Conservation (phyloP, 2,888 invertebrate species). For the Panopea generosa region DNA sequence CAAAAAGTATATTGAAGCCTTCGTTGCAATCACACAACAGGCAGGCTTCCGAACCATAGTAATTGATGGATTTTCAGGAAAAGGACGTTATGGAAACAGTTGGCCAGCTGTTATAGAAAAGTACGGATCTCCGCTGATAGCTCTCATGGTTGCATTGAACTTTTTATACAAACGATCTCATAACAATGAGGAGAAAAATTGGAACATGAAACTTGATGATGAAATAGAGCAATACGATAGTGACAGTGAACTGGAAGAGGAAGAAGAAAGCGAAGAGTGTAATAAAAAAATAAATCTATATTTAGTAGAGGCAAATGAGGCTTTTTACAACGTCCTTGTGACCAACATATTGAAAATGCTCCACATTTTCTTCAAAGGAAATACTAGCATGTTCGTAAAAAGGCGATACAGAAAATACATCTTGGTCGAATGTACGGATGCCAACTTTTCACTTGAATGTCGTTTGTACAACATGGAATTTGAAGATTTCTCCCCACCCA, state of each 20-base stretch:
- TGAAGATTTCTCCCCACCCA: neutral
- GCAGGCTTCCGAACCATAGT: neutral
- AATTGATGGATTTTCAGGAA: slow-evolving; percentile 24
- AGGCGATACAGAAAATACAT: too few species aligned
- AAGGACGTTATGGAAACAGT: slow-evolving; percentile 11
- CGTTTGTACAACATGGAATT: neutral
- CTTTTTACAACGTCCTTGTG: too few species aligned
- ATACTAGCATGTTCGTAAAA: too few species aligned
- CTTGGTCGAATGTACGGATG: neutral
- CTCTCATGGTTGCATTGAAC: slow-evolving; percentile 14
- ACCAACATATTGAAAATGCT: too few species aligned
- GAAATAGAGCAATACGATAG: too few species aligned
- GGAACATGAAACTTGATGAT: neutral
- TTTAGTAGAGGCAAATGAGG: too few species aligned
- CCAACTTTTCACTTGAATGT: neutral
- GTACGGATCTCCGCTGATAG: slow-evolving; percentile 29
- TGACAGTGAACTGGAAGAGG: too few species aligned
- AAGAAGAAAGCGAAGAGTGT: too few species aligned
- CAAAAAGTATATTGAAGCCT: slow-evolving; percentile 18
- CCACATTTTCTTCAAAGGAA: too few species aligned
- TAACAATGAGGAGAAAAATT: neutral
- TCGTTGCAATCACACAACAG: slow-evolving; percentile 15
- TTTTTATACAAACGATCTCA: slow-evolving; percentile 1
- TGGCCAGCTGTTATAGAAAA: slow-evolving; percentile 14
- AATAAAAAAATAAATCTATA: too few species aligned